Evolutionary conservation across 2,888 invertebrate genomes (phyloP).

Genomic region (Ormyrus labotus): DNA sequence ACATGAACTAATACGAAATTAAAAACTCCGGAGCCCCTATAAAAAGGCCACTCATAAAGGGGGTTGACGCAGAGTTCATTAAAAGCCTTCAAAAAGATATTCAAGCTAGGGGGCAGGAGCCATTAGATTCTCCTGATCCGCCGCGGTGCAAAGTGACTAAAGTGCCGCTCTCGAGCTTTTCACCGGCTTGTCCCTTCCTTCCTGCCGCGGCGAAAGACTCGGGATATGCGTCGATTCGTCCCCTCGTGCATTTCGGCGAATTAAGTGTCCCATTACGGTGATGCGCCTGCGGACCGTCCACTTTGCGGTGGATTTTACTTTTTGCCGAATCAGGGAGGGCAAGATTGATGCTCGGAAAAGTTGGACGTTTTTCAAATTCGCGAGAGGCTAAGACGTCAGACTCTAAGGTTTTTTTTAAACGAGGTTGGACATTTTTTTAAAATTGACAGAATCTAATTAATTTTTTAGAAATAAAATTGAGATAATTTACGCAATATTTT

Average conservation of each 20-base stretch:
- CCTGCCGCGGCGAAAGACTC: neutral
- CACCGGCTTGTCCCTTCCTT: constrained; percentile 48
- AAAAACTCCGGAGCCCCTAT: neutral
- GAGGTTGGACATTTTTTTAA: no score
- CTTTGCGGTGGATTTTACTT: no score
- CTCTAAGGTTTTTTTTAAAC: no score
- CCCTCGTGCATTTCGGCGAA: constrained; percentile 16
- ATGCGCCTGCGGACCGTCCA: no score
- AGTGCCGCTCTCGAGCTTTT: constrained; percentile 53
- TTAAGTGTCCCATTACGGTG: constrained; percentile 3
- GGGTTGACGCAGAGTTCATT: constrained; percentile 28
- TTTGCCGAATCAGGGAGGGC: no score
- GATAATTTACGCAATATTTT: no score
- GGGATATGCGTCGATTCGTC: neutral
- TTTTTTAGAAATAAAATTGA: no score
- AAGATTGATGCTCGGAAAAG: no score
- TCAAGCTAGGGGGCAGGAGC: constrained; percentile 50
- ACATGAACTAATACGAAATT: neutral
- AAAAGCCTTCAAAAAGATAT: constrained; percentile 49
- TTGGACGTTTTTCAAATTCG: no score
- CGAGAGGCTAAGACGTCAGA: no score
- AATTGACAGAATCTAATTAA: no score
- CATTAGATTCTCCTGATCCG: constrained; percentile 51
- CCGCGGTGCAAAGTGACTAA: constrained; percentile 55
- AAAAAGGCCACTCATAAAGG: constrained; percentile 5